Evolutionary conservation across 2,113 vertebrate genomes (phyloP).

Genomic region (Crocuta crocuta): DNA sequence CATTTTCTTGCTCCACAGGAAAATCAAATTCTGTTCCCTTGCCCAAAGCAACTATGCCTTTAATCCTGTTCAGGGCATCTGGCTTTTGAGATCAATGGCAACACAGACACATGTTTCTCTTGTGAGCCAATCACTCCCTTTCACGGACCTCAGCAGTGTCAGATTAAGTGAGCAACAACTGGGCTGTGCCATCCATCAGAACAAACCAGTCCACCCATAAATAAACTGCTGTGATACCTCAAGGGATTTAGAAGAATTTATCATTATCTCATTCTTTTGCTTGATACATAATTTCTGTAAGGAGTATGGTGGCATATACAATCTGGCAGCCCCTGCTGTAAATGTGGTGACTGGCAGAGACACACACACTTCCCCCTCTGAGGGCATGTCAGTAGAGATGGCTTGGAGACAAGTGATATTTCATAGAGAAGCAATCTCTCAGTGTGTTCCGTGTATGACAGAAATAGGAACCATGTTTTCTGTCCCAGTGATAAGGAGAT

Average conservation of each 20-base stretch:
- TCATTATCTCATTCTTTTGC: conserved; percentile 39
- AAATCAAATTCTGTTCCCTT: conserved; percentile 29
- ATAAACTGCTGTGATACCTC: conserved; percentile 46
- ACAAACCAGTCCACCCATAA: conserved; percentile 69
- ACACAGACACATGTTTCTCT: conserved; percentile 75
- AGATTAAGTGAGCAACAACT: conserved; percentile 79
- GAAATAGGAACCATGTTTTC: not conserved
- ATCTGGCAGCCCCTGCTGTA: not conserved
- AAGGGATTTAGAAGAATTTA: conserved; percentile 38
- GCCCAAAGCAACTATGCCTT: not conserved
- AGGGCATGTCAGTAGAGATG: not conserved
- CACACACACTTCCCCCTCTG: not conserved
- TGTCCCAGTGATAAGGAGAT: not conserved
- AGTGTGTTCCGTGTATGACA: accelerated
- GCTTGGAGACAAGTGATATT: not conserved
- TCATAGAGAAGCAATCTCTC: not conserved
- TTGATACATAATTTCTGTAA: not conserved
- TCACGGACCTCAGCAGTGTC: conserved; percentile 65
- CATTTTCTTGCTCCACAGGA: conserved; percentile 58
- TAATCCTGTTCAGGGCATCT: conserved; percentile 72
- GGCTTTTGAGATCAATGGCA: conserved; percentile 74
- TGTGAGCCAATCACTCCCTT: conserved; percentile 69
- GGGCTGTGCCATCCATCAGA: conserved; percentile 75
- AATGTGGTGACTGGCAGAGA: too few relatives aligned
- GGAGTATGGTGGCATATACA: accelerated